Conservation (phyloP, 2,888 invertebrate species). For the Habroteleia sp. region DNA sequence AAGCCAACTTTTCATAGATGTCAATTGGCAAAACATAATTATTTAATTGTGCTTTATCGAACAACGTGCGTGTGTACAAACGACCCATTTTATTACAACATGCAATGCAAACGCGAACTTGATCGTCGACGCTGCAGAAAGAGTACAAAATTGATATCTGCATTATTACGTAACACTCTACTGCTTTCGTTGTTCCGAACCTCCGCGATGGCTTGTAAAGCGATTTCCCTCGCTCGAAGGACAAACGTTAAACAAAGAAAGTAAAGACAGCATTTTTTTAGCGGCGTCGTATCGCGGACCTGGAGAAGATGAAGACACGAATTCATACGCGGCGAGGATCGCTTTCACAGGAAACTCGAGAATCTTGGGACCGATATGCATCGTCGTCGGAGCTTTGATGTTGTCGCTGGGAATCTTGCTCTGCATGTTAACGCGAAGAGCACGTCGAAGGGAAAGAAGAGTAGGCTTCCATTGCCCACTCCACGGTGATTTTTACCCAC, state of each 20-base stretch:
- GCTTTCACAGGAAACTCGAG: conserved; percentile 89
- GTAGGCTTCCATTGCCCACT: conserved; percentile 90
- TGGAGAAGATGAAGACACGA: conserved; percentile 87
- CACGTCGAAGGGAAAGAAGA: conserved; percentile 85
- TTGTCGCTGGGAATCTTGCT: conserved; percentile 85
- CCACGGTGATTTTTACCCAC: conserved; percentile 89
- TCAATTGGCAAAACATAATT: conserved; percentile 26
- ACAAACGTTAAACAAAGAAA: conserved; percentile 6
- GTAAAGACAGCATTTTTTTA: conserved; percentile 49
- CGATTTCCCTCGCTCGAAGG: too few species aligned
- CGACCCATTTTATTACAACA: conserved; percentile 39
- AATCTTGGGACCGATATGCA: conserved; percentile 87
- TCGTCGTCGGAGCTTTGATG: conserved; percentile 88
- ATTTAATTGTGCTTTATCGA: conserved; percentile 34
- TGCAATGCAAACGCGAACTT: conserved; percentile 29
- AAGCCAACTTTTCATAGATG: conserved; percentile 7
- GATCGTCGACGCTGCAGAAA: conserved; percentile 21
- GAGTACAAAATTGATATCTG: conserved; percentile 22
- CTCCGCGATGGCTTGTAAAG: too few species aligned
- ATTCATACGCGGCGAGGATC: conserved; percentile 87
- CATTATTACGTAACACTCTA: conserved; percentile 23
- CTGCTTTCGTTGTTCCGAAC: too few species aligned
- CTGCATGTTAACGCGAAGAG: conserved; percentile 86
- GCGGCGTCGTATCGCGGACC: conserved; percentile 89
- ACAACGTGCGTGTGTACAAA: conserved; percentile 26